Conservation (phyloP, 2,797 vertebrate species). For the Scleropages formosus region DNA sequence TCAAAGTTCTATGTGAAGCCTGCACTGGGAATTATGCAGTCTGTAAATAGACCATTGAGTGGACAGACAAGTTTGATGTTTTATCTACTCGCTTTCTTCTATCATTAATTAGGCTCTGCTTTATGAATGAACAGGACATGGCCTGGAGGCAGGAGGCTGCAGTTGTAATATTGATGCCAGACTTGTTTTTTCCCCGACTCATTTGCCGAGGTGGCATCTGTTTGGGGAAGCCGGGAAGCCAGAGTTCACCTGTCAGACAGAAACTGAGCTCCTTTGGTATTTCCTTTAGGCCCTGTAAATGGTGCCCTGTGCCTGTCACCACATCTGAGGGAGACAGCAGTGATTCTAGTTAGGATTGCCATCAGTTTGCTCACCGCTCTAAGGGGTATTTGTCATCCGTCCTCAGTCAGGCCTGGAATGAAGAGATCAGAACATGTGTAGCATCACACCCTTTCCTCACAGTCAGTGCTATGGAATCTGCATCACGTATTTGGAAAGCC, state of each 20-base stretch:
- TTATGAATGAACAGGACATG: constrained; percentile 18
- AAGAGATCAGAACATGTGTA: not conserved
- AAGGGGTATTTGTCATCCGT: too few species aligned
- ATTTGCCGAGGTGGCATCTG: too few species aligned
- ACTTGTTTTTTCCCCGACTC: not conserved
- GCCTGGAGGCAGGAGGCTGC: not conserved
- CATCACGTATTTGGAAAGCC: not conserved
- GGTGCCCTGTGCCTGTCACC: not conserved
- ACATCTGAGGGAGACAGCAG: too few species aligned
- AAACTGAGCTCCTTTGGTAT: not conserved
- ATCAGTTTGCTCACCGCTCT: too few species aligned
- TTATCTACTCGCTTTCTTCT: not conserved
- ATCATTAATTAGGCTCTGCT: constrained; percentile 21
- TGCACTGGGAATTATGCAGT: not conserved
- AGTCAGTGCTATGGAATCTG: not conserved
- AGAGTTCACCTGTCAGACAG: not conserved
- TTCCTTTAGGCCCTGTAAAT: not conserved
- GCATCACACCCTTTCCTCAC: not conserved
- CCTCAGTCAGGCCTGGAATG: too few species aligned
- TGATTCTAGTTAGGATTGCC: not conserved
- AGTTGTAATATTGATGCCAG: not conserved
- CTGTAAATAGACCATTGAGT: constrained; percentile 18
- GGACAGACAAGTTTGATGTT: constrained; percentile 6
- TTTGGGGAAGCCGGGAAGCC: too few species aligned
- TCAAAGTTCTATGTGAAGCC: constrained; percentile 10